These are phyloP conservation scores for Aphodius sticticus DNA, from an alignment of 2,888 invertebrate species.

Conservation along the genomic window DNA sequence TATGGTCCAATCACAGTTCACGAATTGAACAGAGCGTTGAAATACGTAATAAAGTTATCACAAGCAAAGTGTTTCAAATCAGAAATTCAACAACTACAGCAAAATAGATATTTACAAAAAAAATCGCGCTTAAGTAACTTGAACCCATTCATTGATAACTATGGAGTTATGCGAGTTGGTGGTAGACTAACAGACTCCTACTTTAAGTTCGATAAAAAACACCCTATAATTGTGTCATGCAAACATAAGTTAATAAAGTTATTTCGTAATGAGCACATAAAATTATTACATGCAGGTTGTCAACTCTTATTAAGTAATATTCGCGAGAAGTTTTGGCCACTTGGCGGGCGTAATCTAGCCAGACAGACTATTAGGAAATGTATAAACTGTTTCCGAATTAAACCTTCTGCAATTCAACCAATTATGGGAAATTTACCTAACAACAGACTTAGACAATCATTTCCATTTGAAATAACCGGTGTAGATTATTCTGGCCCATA, in stretches of 20 bases:
- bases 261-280: conserved; percentile 25
- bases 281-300: conserved; percentile 21
- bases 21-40: not conserved
- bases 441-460: not conserved
- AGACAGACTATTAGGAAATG: not conserved
- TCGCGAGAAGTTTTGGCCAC: conserved; percentile 31
- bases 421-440: conserved; percentile 6
- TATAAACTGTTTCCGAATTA: not conserved
- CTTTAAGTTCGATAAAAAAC: conserved; percentile 17
- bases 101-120: not conserved
- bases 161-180: conserved; percentile 12
- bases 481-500: not conserved
- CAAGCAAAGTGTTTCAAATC: conserved; percentile 12
- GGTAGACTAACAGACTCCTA: conserved; percentile 23
- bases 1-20: not conserved
- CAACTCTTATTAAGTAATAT: conserved; percentile 27
- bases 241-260: conserved; percentile 21
- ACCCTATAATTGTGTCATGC: conserved; percentile 25
- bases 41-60: not conserved
- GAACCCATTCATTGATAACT: conserved; percentile 10
- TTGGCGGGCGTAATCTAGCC: conserved; percentile 20
- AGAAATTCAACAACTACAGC: conserved; percentile 4
- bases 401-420: not conserved
- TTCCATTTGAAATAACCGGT: not conserved
- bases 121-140: not conserved